These are phyloP conservation scores for Sus scrofa DNA, from an alignment of 2,113 vertebrate genomes.

Conservation along the genomic window T2T-Sscrofa CM000812.6:79393501-79394000, in stretches of 20 bases:
- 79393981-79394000: slow-evolving; percentile 13
- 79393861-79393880: not conserved
- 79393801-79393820: not conserved
- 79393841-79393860: not conserved
- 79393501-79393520: not conserved
- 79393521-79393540: not conserved
- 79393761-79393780: not conserved
- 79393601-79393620: not conserved
- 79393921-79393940: no score
- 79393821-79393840: not conserved
- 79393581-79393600: not conserved
- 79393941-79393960: not conserved
- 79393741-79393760: not conserved
- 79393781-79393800: not conserved
- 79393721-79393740: not conserved
- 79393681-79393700: not conserved
- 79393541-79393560: not conserved
- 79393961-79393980: not conserved
- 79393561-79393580: not conserved
- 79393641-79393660: not conserved
- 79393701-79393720: not conserved
- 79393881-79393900: not conserved
- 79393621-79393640: not conserved
- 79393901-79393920: not conserved
- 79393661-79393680: not conserved